A percentile compares a stretch with the other conserved stretches of the same genome.
phyloP scores from a whole-genome alignment of 2,888 invertebrate genomes.

The Hirtodrosophila histrioides region DNA sequence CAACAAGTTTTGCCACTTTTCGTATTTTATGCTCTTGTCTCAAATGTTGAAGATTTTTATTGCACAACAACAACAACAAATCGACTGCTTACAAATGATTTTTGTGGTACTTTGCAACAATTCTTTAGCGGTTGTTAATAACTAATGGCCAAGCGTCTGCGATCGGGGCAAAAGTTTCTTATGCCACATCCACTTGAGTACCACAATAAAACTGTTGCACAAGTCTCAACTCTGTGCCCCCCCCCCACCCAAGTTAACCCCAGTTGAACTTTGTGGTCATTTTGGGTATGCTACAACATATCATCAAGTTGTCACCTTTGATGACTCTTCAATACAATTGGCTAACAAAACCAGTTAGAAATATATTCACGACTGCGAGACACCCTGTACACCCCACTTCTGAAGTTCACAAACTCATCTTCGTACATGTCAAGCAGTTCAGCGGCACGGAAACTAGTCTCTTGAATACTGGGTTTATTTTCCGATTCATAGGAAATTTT shows the following conservation, averaged over 20 bases:
- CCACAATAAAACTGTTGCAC: constrained; percentile 44
- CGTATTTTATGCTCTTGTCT: constrained; percentile 12
- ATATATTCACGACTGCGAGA: too few relatives aligned
- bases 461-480: too few relatives aligned
- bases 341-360: background rate
- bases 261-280: constrained; percentile 14
- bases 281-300: constrained; percentile 8
- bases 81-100: constrained; percentile 23
- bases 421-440: too few relatives aligned
- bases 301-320: constrained; percentile 47
- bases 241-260: constrained; percentile 12
- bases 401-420: too few relatives aligned
- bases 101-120: constrained; percentile 24
- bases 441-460: too few relatives aligned
- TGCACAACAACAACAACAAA: constrained; percentile 23
- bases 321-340: constrained; percentile 10
- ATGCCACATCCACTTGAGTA: constrained; percentile 27
- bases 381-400: too few relatives aligned
- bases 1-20: constrained; percentile 34
- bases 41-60: constrained; percentile 34
- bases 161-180: constrained; percentile 33
- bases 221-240: constrained; percentile 8
- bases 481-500: too few relatives aligned
- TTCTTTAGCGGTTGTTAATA: constrained; percentile 43
- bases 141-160: constrained; percentile 24